These are phyloP conservation scores for Drosophila kohkoa DNA, from an alignment of 1,140 invertebrate species.

Conservation along the genomic window DNA sequence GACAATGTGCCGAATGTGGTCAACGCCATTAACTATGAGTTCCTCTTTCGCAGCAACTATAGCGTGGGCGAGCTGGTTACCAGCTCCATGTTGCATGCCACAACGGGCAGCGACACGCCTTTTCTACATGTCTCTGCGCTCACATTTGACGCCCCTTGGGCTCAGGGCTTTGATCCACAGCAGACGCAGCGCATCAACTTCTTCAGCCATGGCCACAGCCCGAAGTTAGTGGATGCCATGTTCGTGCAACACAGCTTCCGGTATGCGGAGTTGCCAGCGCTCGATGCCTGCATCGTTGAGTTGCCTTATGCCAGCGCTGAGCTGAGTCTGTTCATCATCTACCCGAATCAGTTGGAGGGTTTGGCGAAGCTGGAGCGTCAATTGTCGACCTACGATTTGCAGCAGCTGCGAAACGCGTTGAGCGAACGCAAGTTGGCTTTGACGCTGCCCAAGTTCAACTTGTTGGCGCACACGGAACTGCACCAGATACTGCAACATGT, in stretches of 20 bases:
- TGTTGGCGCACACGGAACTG: slow-evolving; percentile 48
- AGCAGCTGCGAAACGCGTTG: slow-evolving; percentile 40
- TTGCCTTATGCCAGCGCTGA: slow-evolving; percentile 54
- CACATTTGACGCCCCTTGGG: slow-evolving; percentile 59
- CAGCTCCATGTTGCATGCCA: slow-evolving; percentile 34
- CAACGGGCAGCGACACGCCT: slow-evolving; percentile 44
- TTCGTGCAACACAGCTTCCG: slow-evolving; percentile 54
- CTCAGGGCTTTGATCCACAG: slow-evolving; percentile 49
- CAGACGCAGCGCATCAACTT: slow-evolving; percentile 65
- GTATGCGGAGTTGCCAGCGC: slow-evolving; percentile 53
- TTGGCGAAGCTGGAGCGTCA: slow-evolving; percentile 48
- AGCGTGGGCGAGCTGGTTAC: slow-evolving; percentile 60
- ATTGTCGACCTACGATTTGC: slow-evolving; percentile 43
- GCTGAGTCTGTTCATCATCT: slow-evolving; percentile 51
- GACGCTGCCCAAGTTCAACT: slow-evolving; percentile 59
- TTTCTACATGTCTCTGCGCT: slow-evolving; percentile 61
- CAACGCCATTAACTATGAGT: slow-evolving; percentile 57
- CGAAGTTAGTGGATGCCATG: slow-evolving; percentile 60
- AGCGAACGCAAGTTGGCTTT: slow-evolving; percentile 56
- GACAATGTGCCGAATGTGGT: slow-evolving; percentile 13
- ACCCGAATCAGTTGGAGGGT: slow-evolving; percentile 47
- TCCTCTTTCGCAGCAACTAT: slow-evolving; percentile 63
- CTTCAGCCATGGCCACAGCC: slow-evolving; percentile 23
- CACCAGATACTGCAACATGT: slow-evolving; percentile 48
- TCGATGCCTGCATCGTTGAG: slow-evolving; percentile 61